phyloP scores from a whole-genome alignment of 2,888 invertebrate genomes.

The Allolobophora icterica region DNA sequence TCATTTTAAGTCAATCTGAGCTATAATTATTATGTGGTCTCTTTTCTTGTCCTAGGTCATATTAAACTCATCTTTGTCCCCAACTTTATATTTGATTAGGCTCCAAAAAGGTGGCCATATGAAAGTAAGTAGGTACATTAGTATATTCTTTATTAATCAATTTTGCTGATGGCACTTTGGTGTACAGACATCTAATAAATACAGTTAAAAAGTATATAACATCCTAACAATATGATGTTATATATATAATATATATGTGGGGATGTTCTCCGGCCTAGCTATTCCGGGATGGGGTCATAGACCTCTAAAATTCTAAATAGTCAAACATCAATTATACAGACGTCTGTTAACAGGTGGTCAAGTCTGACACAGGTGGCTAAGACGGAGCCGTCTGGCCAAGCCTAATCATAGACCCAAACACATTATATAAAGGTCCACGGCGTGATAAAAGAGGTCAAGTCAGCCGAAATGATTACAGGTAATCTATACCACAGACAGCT shows the following conservation, averaged over 20 bases:
- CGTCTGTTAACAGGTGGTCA: background rate
- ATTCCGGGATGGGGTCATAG: background rate
- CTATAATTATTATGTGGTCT: too few relatives aligned
- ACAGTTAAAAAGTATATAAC: too few relatives aligned
- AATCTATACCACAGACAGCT: background rate
- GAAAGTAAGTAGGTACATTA: too few relatives aligned
- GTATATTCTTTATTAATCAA: too few relatives aligned
- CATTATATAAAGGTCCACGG: background rate
- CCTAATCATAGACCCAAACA: background rate
- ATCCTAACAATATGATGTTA: too few relatives aligned
- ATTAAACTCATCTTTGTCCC: too few relatives aligned
- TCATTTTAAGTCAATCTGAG: too few relatives aligned
- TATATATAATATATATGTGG: background rate
- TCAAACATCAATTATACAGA: background rate
- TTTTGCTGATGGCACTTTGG: too few relatives aligned
- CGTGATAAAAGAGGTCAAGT: background rate
- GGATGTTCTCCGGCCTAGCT: background rate
- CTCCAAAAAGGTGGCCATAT: too few relatives aligned
- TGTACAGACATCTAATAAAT: too few relatives aligned
- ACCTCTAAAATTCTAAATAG: background rate
- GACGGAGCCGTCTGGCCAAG: background rate
- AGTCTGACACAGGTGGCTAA: background rate
- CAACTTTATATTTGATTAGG: too few relatives aligned
- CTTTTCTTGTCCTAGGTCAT: too few relatives aligned
- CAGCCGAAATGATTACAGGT: conserved; percentile 1